phyloP scores from a whole-genome alignment of 2,113 vertebrate species.

The Tursiops truncatus region DNA sequence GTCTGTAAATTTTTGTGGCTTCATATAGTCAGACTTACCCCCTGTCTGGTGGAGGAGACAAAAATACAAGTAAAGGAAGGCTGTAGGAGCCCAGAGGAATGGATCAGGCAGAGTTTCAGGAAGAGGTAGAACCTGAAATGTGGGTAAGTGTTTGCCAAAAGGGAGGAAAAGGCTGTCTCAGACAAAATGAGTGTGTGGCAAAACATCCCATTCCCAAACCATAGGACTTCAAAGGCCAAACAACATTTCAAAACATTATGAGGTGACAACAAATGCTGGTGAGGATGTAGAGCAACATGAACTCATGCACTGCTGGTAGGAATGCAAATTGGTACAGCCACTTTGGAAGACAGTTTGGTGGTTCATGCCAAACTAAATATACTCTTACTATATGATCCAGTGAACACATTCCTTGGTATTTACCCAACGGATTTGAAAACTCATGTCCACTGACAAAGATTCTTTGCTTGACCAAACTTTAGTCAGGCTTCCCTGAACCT shows the following conservation, averaged over 20 bases:
- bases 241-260: neutral
- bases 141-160: neutral
- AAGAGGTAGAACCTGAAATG: neutral
- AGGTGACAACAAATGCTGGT: neutral
- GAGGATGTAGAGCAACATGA: neutral
- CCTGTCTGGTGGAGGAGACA: neutral
- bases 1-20: neutral
- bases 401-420: neutral
- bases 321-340: neutral
- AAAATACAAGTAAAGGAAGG: neutral
- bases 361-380: neutral
- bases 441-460: neutral
- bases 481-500: neutral
- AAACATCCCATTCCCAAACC: neutral
- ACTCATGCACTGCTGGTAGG: neutral
- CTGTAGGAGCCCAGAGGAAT: neutral
- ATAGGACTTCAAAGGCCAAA: neutral
- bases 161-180: neutral
- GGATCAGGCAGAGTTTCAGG: neutral
- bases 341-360: neutral
- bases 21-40: neutral
- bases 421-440: neutral
- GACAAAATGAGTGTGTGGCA: neutral
- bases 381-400: neutral
- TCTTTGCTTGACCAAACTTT: neutral